Evolutionary conservation across 2,113 vertebrate genomes (phyloP), one percentile per base, ranked within the genome.

Genomic region (Uria lomvia): DNA sequence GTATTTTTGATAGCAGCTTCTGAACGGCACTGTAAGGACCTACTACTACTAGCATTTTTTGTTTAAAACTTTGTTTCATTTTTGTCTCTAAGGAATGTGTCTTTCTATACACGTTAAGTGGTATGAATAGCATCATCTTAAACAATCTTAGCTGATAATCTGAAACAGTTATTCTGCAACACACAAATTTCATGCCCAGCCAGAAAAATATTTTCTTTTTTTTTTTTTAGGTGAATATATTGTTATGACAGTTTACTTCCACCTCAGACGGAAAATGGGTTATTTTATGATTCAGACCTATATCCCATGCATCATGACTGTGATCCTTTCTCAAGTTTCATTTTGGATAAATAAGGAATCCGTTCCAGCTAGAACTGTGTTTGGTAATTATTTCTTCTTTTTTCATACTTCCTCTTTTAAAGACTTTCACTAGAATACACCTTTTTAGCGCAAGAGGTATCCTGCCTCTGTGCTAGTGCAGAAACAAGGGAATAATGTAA

Each of bases 291-390:
- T 99, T 97, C 99, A 99, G 97, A 99, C 99, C 3, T 99, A 99
- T 95, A 99, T 99, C 96, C 99, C 99, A n/a, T 99, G 99, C 98
- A 99, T 99, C 95, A 99, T 99, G 99, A 99, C 99, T 77, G 99
- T 99, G 95, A 99, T 99, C 98, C 99, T 99, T 95, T 99, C 99
- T 96, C 99, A 99, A 98, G 99, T 99, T 98, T 99, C 99, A 60
- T 99, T 99, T 99, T 99, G 99, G 99, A 99, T 99, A 98, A 99
- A 99, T 98, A 99, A 99, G 95, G 99, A 99, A 94, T 99, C 99
- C 0, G 99, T 99, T 96, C 99, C 99, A 62, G 99, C 99, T 60
- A 98, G 99, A 97, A 99, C 99, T 55, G 99, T 99, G 66, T 99
- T 99, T 95, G 99, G 99, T 99, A 99, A 96, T 98, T 98, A 97